phyloP scores from a whole-genome alignment of 2,113 vertebrate genomes.

The Nyctibius bracteatus region DNA sequence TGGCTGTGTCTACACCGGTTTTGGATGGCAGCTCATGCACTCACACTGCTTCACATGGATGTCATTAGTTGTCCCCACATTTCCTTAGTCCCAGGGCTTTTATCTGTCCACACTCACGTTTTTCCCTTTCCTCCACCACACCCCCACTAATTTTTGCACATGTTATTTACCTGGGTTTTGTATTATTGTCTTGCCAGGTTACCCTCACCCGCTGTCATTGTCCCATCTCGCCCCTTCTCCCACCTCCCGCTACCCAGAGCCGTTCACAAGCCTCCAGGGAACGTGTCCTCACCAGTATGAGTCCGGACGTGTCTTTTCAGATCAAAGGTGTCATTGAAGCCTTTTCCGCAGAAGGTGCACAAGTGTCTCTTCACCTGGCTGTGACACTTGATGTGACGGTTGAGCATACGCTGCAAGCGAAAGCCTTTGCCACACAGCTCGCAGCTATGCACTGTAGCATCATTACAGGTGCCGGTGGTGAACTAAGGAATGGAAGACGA shows the following conservation, averaged over 20 bases:
- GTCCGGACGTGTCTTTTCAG: constrained; percentile 84
- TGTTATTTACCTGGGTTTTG: background rate
- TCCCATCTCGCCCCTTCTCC: background rate
- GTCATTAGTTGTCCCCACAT: background rate
- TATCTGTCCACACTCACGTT: fast-evolving
- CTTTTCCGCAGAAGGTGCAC: constrained; percentile 86
- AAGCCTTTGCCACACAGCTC: constrained; percentile 82
- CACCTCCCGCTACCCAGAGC: background rate
- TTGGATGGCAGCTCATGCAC: background rate
- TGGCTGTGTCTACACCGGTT: fast-evolving
- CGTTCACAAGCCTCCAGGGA: fast-evolving
- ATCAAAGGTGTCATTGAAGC: constrained; percentile 86
- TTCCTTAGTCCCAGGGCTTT: background rate
- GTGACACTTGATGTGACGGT: constrained; percentile 84
- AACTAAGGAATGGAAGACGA: constrained; percentile 57
- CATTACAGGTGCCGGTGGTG: constrained; percentile 73
- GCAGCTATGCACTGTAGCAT: constrained; percentile 65
- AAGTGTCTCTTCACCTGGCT: constrained; percentile 82
- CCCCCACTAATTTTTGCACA: background rate
- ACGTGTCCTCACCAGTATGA: constrained; percentile 74
- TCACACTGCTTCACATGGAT: background rate
- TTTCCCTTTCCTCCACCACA: background rate
- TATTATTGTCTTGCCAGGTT: no score
- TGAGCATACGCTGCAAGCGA: constrained; percentile 82
- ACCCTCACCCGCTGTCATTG: background rate